These are phyloP conservation scores for Protaetia brevitarsis DNA, from an alignment of 1,140 invertebrate species.

Conservation along the genomic window DNA sequence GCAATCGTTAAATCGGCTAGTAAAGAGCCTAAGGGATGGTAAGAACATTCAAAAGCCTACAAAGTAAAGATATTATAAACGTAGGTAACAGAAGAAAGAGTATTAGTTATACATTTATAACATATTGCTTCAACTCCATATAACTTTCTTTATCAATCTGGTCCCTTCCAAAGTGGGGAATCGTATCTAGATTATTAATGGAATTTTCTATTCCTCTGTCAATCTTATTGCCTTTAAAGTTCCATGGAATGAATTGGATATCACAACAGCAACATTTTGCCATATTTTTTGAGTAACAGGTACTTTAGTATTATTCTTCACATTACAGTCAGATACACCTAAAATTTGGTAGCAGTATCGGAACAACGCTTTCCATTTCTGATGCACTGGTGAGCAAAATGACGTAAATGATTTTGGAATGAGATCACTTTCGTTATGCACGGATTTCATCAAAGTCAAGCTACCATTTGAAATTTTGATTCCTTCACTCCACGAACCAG, in stretches of 20 bases:
- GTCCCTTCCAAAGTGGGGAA: slow-evolving; percentile 65
- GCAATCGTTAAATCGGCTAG: slow-evolving; percentile 68
- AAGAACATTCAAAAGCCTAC: slow-evolving; percentile 69
- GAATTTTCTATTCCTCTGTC: slow-evolving; percentile 45
- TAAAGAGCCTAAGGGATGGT: slow-evolving; percentile 72
- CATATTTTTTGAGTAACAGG: slow-evolving; percentile 66
- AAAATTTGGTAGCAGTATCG: slow-evolving; percentile 66
- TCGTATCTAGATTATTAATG: slow-evolving; percentile 67
- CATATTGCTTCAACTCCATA: slow-evolving; percentile 62
- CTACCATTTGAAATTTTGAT: slow-evolving; percentile 75
- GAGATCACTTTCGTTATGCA: slow-evolving; percentile 29
- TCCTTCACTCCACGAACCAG: slow-evolving; percentile 76
- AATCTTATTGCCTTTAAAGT: slow-evolving; percentile 48
- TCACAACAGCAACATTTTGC: slow-evolving; percentile 73
- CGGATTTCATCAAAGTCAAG: slow-evolving; percentile 51
- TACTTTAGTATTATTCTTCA: slow-evolving; percentile 40
- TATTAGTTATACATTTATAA: slow-evolving; percentile 58
- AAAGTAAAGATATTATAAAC: slow-evolving; percentile 10
- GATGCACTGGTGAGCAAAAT: slow-evolving; percentile 66
- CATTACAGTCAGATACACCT: slow-evolving; percentile 55
- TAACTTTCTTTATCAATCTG: slow-evolving; percentile 60
- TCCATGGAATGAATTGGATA: slow-evolving; percentile 60
- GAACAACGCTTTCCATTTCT: slow-evolving; percentile 79
- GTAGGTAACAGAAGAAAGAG: slow-evolving; percentile 1
- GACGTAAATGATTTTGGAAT: slow-evolving; percentile 64